Conservation (phyloP, 2,113 vertebrate genomes). For the Drymodes brunneopygia region DNA sequence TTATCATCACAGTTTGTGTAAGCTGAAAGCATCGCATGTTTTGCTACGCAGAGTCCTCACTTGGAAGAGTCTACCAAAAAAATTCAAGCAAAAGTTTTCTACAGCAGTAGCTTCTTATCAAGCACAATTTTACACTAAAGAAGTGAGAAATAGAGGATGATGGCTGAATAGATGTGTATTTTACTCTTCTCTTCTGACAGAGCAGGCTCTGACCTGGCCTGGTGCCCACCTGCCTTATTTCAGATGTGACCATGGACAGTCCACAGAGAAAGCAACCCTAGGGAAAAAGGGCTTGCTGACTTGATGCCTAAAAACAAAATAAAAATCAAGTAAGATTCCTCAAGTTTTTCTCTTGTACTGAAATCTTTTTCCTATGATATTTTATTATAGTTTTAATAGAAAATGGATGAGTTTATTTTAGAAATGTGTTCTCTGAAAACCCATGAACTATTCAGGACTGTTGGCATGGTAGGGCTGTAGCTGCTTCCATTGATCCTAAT, state of each 20-base stretch:
- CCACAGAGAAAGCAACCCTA: constrained; percentile 74
- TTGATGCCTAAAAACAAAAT: constrained; percentile 56
- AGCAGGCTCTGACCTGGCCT: constrained; percentile 71
- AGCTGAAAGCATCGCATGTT: neutral
- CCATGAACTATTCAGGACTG: neutral
- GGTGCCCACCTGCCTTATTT: constrained; percentile 80
- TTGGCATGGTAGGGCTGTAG: constrained; percentile 65
- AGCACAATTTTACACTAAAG: neutral
- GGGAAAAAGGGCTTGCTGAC: constrained; percentile 68
- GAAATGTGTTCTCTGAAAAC: constrained; percentile 65
- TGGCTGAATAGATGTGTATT: constrained; percentile 18
- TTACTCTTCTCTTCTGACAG: constrained; percentile 35
- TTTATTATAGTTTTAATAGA: constrained; percentile 71
- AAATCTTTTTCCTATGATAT: constrained; percentile 37
- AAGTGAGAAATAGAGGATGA: neutral
- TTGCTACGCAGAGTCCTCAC: neutral
- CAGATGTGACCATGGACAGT: constrained; percentile 83
- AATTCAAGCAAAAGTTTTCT: neutral
- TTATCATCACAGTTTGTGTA: neutral
- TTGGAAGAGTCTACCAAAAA: neutral
- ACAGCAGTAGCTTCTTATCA: neutral
- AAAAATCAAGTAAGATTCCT: constrained; percentile 64
- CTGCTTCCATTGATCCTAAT: constrained; percentile 80
- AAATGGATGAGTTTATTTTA: constrained; percentile 74
- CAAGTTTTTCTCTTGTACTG: constrained; percentile 35